Conservation (phyloP, 2,113 vertebrate species). For the Thinocorus orbignyianus region DNA sequence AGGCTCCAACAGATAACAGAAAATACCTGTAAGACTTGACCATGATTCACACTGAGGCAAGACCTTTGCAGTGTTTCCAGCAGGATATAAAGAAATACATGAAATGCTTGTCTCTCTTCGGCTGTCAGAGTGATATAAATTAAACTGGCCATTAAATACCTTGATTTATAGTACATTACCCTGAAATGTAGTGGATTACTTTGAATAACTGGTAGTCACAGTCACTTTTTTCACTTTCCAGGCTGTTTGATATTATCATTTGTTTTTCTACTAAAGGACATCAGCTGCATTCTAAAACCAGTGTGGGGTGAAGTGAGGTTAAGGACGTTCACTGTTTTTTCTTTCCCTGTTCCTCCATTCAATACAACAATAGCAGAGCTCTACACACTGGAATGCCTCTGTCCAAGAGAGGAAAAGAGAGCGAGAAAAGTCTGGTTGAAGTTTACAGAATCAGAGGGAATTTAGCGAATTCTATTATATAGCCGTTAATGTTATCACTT, state of each 20-base stretch:
- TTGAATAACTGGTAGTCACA: not conserved
- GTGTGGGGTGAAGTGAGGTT: not conserved
- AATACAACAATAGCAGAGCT: not conserved
- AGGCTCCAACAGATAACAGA: not conserved
- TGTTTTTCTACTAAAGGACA: not conserved
- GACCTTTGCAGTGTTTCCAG: not conserved
- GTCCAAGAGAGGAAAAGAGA: not conserved
- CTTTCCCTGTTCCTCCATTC: not conserved
- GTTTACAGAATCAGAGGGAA: not conserved
- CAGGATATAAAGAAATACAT: not conserved
- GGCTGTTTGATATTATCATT: not conserved
- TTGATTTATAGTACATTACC: not conserved
- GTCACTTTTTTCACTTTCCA: not conserved
- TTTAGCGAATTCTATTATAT: not conserved
- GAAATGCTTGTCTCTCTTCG: not conserved
- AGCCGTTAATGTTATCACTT: not conserved
- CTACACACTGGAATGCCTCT: not conserved
- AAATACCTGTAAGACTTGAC: not conserved
- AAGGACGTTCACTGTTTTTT: not conserved
- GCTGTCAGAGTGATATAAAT: not conserved
- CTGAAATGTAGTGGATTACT: not conserved
- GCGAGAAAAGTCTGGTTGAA: slow-evolving; percentile 12
- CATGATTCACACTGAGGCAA: not conserved
- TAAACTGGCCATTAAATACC: not conserved
- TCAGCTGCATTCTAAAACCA: not conserved